phyloP scores from a whole-genome alignment of 2,797 vertebrate genomes.

The Eulemur mongoz region DNA sequence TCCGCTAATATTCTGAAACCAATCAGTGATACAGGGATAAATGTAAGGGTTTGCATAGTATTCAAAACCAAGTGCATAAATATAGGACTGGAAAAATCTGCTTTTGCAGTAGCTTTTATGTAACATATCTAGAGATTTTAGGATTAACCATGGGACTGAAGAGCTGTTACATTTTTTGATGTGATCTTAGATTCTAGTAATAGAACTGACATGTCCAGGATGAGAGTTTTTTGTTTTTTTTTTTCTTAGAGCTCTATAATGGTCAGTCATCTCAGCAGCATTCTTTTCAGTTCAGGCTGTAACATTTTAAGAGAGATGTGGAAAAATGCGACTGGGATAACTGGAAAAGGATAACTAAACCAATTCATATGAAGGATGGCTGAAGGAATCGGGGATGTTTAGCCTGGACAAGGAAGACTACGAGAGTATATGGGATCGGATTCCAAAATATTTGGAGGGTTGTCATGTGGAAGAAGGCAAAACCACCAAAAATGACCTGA shows the following conservation, averaged over 20 bases:
- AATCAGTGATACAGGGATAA: neutral
- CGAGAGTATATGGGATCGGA: neutral
- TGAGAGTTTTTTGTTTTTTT: neutral
- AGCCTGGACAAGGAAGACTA: constrained; percentile 21
- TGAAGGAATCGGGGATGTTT: neutral
- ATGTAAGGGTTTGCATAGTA: neutral
- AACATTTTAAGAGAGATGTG: constrained; percentile 24
- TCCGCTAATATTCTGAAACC: neutral
- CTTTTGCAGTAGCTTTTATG: neutral
- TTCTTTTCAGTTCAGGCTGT: neutral
- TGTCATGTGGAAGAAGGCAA: constrained; percentile 33
- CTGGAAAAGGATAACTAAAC: neutral
- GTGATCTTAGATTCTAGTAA: neutral
- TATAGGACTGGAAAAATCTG: neutral
- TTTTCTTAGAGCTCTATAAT: neutral
- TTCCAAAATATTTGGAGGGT: constrained; percentile 56
- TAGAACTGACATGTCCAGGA: neutral
- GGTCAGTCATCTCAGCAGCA: neutral
- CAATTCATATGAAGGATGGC: constrained; percentile 33
- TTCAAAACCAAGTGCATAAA: neutral
- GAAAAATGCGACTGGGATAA: neutral
- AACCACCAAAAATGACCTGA: neutral
- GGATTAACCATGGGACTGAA: neutral
- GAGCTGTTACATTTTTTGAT: neutral
- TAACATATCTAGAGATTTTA: neutral